Conservation (phyloP, 2,113 vertebrate genomes). For the Casuarius casuarius region DNA sequence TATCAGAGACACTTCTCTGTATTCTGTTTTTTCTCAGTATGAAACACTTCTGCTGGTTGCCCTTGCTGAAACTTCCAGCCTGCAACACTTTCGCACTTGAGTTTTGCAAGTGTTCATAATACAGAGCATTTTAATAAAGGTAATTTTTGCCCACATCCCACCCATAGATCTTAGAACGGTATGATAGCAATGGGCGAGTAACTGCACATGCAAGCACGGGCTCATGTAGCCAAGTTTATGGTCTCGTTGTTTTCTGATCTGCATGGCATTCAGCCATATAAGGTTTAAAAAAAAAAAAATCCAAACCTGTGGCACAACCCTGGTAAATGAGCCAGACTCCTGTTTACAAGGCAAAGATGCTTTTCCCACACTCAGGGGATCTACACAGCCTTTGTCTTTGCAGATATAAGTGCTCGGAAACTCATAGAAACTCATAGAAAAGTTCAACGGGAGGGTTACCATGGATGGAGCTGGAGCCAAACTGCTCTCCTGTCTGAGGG, state of each 20-base stretch:
- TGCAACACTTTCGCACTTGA: neutral
- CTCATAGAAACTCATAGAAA: neutral
- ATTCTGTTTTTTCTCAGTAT: neutral
- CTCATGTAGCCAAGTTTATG: neutral
- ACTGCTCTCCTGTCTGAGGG: neutral
- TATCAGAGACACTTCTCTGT: neutral
- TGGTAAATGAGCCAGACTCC: neutral
- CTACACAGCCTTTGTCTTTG: neutral
- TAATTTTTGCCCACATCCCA: neutral
- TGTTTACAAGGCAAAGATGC: neutral
- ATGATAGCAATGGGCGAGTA: neutral
- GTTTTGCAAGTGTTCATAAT: neutral
- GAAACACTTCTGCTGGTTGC: neutral
- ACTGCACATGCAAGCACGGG: rapidly evolving
- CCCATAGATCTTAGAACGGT: neutral
- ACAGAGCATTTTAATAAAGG: neutral
- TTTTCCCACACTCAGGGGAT: neutral
- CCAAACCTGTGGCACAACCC: neutral
- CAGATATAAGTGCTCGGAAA: neutral
- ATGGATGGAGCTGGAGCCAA: neutral
- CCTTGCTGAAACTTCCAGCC: neutral
- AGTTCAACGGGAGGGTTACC: neutral
- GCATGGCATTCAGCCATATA: neutral
- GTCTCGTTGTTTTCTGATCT: neutral
- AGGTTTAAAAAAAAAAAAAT: neutral